Percentiles rank a stretch among this genome's conserved stretches.
phyloP scores from a whole-genome alignment of 2,888 invertebrate genomes.

The Notodonta ziczac region DNA sequence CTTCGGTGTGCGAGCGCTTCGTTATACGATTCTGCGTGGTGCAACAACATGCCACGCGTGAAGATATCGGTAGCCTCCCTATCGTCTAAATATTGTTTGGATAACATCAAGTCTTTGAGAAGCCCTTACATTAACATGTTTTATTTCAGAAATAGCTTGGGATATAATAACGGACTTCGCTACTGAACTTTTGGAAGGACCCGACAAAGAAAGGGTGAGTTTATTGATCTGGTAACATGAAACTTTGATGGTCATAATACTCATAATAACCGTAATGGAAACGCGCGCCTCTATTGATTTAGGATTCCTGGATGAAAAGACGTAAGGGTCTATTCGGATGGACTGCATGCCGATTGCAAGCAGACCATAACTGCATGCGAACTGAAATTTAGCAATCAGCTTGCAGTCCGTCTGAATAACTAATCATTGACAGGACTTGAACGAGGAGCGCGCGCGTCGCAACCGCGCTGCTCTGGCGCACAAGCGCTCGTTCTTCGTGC shows the following conservation, averaged over 20 bases:
- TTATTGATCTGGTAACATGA: too few relatives aligned
- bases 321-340: too few relatives aligned
- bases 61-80: conserved; percentile 89
- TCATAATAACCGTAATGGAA: too few relatives aligned
- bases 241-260: too few relatives aligned
- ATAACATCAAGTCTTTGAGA: too few relatives aligned
- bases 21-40: conserved; percentile 98
- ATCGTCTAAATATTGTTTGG: conserved; percentile 1
- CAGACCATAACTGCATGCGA: too few relatives aligned
- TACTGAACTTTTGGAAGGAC: conserved; percentile 90
- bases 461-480: conserved; percentile 93
- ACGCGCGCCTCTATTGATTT: too few relatives aligned
- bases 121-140: too few relatives aligned
- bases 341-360: too few relatives aligned
- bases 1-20: conserved; percentile 94
- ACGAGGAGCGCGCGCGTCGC: conserved; percentile 89
- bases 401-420: background rate
- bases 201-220: conserved; percentile 85
- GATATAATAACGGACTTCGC: conserved; percentile 92
- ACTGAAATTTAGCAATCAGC: too few relatives aligned
- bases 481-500: conserved; percentile 97
- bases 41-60: conserved; percentile 93
- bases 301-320: too few relatives aligned
- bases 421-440: conserved; percentile 84
- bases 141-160: conserved; percentile 90